Base-by-base conservation (phyloP, 92 coral and sea anemone genomes). In the Epizoanthus illoricatus region DNA sequence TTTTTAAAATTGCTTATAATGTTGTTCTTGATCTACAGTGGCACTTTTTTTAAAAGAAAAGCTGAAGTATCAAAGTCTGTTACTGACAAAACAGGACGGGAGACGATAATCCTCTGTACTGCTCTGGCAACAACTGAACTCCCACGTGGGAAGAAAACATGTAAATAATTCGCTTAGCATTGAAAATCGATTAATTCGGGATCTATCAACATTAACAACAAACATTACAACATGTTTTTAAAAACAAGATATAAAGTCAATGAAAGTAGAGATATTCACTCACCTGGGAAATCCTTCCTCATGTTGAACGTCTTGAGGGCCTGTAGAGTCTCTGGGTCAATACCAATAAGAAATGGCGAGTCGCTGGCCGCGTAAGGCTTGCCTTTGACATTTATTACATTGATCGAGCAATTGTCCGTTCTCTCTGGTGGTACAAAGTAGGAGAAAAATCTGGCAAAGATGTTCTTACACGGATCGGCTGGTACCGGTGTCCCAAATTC, bases 401-500 rank as follows among this genome's bases (percentile, higher is more conserved):
- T 91, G 76, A 96, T 87, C 54, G 98, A 88, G 58, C 94, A 91
- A 83, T 96, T 96, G 64, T 96, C 99, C 19, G 99, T 94, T 18
- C 99, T 83, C 71, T 96, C 90, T 36, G 99, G 98, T 9, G 94
- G 98, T 52, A 86, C 84, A 61, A 96, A 96, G 75, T 89, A 91
- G 7, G 99, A 96, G 86, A 96, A 96, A 86, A 96, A 96, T 41
- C 97, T 90, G 23, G 99, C 92, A 59, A 96, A 96, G 74, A 96
- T 96, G 73, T 94, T 96, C 82, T 91, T 92, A 63, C 99, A 96
- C 28, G 99, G 99, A 80, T 96, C 99, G 5, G 98, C 91, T 5
- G 95, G 93, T n/a, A 91, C 86, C 8, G 99, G 90, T 2, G 99
- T 96, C 0, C 98, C 99, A 80, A 96, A 96, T 74, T 96, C 99